Base-by-base conservation (phyloP, 2,797 vertebrate genomes). In the Poecilia velifera region DNA sequence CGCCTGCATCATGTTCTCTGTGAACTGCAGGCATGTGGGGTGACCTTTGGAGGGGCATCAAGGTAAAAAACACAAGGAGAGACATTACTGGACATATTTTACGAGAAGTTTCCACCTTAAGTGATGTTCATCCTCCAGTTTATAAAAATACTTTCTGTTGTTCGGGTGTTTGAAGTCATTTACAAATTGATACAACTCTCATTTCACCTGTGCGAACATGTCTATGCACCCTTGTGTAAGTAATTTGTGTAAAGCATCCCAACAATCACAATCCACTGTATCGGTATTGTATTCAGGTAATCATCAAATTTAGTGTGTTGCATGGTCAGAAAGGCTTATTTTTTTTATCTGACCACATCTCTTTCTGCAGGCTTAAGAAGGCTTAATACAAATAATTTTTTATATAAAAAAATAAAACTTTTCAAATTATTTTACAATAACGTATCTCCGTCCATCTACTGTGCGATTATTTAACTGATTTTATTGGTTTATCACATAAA, bases 1-100 rank as follows among this genome's bases (percentile, higher is more conserved):
- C 0, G 98, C 98, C 92, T 97, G 97, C 53, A 98, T 99, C 98
- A 99, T 99, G 95, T 99, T 99, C 84, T 98, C 96, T 39, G 98
- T 99, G 94, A 99, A 99, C 95, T 99, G 98, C 94, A 99, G 96
- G 90, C 98, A 99, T 72, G 97, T 98, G 14, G 98, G 98, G 88
- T 99, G 98, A 92, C 98, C 98, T 99, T 93, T 28, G 73, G 41
- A 43, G 49, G 73, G 36, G 41, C 0, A 57, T 53, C 4, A 66
- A 57, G 55, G 46, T 81, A 84, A 59, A 59, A 86, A n/a, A 71
- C 25, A 72, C 74, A 16, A 45, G 71, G 28, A 36, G 20, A 55
- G 2, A 76, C 72, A 43, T 43, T 71, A 62, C 13, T 18, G 39
- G 68, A 71, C 64, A 68, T 1, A 46, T 51, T 53, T 72, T 49